These are phyloP conservation scores for Crossocerus cetratus DNA, from an alignment of 2,888 invertebrate genomes.

Conservation along the genomic window DNA sequence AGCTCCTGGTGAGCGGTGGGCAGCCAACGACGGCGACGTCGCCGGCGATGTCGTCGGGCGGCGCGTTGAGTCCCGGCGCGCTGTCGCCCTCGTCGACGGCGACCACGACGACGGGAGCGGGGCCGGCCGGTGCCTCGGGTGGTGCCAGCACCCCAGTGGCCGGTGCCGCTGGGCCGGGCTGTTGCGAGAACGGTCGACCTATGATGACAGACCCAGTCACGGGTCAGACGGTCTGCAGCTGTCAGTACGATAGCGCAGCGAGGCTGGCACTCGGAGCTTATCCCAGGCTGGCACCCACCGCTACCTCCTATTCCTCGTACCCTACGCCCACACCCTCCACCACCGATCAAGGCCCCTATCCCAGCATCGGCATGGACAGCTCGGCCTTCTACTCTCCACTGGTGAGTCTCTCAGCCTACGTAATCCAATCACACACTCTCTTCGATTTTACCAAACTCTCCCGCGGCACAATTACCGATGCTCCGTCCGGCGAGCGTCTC, in stretches of 20 bases:
- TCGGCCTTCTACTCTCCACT: constrained; percentile 96
- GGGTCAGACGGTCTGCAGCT: constrained; percentile 95
- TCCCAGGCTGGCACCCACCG: constrained; percentile 86
- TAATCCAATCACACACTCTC: not conserved
- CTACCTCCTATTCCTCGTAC: constrained; percentile 87
- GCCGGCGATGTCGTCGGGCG: constrained; percentile 86
- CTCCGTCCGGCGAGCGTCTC: too few species aligned
- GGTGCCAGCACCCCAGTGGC: constrained; percentile 75
- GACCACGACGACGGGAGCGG: constrained; percentile 73
- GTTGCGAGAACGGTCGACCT: constrained; percentile 94
- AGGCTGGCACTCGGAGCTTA: constrained; percentile 90
- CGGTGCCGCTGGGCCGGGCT: constrained; percentile 77
- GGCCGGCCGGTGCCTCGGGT: constrained; percentile 61
- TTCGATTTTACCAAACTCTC: not conserved
- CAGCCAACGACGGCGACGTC: constrained; percentile 85
- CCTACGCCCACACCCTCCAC: constrained; percentile 93
- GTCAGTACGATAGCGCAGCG: constrained; percentile 92
- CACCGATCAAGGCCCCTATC: constrained; percentile 94
- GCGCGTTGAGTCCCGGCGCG: constrained; percentile 86
- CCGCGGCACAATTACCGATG: too few species aligned
- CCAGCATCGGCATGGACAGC: constrained; percentile 94
- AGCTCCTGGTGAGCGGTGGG: constrained; percentile 87
- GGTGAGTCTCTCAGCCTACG: constrained; percentile 84
- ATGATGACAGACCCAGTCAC: constrained; percentile 95
- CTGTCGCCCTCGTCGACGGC: constrained; percentile 79